These are phyloP conservation scores for Pardalotus punctatus DNA, from an alignment of 2,113 vertebrate species.

Conservation along the genomic window DNA sequence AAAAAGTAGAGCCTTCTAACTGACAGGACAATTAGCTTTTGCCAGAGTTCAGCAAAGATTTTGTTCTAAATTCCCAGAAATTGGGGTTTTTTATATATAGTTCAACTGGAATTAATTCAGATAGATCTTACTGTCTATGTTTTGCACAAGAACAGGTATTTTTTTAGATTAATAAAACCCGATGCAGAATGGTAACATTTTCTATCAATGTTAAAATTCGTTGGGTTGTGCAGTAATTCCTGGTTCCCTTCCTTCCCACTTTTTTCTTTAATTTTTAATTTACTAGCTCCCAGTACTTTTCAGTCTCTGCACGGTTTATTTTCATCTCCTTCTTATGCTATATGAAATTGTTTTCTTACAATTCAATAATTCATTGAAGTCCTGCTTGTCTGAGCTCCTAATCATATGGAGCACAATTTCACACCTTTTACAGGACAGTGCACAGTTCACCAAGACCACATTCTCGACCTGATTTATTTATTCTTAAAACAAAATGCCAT, in stretches of 20 bases:
- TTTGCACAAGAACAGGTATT: not conserved
- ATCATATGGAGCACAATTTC: not conserved
- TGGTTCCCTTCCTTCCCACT: not conserved
- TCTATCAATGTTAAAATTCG: not conserved
- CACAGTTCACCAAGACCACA: not conserved
- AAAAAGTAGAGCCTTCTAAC: not conserved
- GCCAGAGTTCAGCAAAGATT: not conserved
- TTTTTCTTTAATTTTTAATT: not conserved
- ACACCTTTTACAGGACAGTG: not conserved
- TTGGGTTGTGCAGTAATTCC: not conserved
- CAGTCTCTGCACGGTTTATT: not conserved
- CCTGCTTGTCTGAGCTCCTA: not conserved
- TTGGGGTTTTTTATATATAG: not conserved
- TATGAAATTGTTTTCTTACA: not conserved
- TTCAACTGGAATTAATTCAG: not conserved
- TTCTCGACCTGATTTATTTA: not conserved
- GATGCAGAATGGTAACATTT: not conserved
- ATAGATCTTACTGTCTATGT: not conserved
- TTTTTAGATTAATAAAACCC: not conserved
- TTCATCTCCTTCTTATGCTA: accelerated
- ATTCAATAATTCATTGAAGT: not conserved
- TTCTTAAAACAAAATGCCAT: not conserved
- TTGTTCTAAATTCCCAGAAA: not conserved
- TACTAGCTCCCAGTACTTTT: not conserved
- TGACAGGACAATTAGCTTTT: not conserved